Evolutionary conservation across 2,797 vertebrate species (phyloP).

Genomic region (Tinamus major): DNA sequence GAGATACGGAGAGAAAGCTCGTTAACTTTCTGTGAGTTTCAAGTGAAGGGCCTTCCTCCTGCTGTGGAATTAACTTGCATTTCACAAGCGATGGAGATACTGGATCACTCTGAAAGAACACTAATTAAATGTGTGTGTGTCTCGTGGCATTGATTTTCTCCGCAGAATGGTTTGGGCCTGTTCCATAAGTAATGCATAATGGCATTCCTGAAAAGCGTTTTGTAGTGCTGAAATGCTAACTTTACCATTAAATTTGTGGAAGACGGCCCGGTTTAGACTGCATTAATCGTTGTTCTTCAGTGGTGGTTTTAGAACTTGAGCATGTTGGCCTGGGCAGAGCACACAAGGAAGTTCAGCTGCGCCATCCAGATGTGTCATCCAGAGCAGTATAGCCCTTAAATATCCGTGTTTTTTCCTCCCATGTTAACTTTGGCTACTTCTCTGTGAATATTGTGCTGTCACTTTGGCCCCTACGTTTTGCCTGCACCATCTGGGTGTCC

Average conservation of each 20-base stretch:
- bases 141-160: constrained; percentile 48
- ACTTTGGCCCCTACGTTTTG: not conserved
- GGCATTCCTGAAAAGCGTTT: not conserved
- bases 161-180: not conserved
- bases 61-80: not conserved
- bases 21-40: not conserved
- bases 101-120: not conserved
- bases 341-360: not conserved
- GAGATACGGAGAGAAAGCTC: not conserved
- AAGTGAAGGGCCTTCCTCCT: not conserved
- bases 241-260: not conserved
- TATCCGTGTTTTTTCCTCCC: accelerated
- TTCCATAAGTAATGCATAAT: not conserved
- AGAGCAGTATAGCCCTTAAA: not conserved
- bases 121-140: not conserved
- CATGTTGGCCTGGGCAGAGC: not conserved
- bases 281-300: not conserved
- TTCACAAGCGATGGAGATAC: not conserved
- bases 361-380: not conserved
- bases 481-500: not conserved
- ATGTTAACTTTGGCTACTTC: not conserved
- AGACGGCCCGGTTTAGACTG: not conserved
- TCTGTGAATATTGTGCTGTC: accelerated
- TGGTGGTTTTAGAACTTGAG: not conserved
- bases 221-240: not conserved